Percentiles rank a stretch among this genome's conserved stretches.
Evolutionary conservation across 2,113 vertebrate species (phyloP).

Genomic region (Guaruba guarouba): DNA sequence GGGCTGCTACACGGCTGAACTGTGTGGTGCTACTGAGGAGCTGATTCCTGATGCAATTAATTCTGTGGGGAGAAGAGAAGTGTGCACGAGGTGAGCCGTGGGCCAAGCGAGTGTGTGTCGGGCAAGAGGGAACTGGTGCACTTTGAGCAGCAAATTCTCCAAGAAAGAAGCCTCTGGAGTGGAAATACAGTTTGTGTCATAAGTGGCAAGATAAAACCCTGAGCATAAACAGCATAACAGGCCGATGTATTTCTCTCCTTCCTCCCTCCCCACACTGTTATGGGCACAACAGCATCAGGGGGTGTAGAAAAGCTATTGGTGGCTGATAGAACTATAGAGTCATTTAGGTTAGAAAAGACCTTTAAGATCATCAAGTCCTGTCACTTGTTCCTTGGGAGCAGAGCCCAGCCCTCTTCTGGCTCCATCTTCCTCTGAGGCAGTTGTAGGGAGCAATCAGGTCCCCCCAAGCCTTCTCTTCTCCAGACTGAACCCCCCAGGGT

Average conservation of each 20-base stretch:
- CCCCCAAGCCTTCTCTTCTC: background rate
- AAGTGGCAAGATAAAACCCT: background rate
- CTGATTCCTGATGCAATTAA: background rate
- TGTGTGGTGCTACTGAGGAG: background rate
- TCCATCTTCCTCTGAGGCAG: background rate
- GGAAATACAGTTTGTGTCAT: background rate
- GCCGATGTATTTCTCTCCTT: background rate
- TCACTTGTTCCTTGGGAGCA: background rate
- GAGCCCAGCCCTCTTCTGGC: background rate
- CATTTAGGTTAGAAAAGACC: background rate
- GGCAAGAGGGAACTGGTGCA: background rate
- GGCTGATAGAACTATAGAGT: background rate
- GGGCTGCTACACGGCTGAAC: background rate
- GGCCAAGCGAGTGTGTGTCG: background rate
- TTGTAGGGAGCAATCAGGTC: background rate
- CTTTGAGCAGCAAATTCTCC: background rate
- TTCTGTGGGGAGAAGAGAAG: background rate
- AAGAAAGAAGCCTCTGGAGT: background rate
- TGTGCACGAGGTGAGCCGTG: background rate
- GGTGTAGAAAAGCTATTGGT: accelerated
- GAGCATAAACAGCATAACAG: background rate
- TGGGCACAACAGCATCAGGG: background rate
- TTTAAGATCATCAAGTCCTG: background rate
- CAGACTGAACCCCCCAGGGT: background rate
- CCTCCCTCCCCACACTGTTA: background rate